Evolutionary conservation across 2,113 vertebrate genomes (phyloP), one percentile per base, ranked within the genome.

Genomic region (Pipra filicauda): DNA sequence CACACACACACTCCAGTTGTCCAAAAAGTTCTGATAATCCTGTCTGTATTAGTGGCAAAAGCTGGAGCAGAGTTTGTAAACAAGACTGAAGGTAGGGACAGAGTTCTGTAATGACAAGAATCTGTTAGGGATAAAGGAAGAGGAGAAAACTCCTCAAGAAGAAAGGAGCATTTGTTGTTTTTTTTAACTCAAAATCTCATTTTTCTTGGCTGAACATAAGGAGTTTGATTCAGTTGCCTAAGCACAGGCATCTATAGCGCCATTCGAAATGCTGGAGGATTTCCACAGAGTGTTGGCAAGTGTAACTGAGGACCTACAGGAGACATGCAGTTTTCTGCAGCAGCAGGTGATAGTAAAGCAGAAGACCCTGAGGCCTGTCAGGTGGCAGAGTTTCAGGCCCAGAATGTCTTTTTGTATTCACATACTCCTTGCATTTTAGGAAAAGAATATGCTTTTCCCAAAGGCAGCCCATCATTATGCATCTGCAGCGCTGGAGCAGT

Each of bases 281-380:
- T 67, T 91, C 48, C 57, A n/a, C 35, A 64, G 31, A 51, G 22
- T 31, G 35, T 37, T 93, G 70, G 85, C 85, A 95, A 72, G 59
- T 54, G 39, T 74, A 54, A 66, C 30, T 1, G 2, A 28, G 39
- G 43, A 43, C 39, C 76, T 91, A 55, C 26, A 71, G 72, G 69
- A 92, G 51, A 46, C 74, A 18, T 0, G 2, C 28, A 55, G 59
- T 88, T 51, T 83, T 70, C 74, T 83, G 33, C 46, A 66, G 55
- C 62, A 86, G 59, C 92, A 91, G 88, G 85, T 92, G 86, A 79
- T 86, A 77, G 64, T 83, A 88, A 86, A 88, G 76, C 72, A 77
- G 76, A 65, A 71, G 84, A 91, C 69, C 83, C 88, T 43, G 48
- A 69, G 69, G 83, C 69, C 59, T 81, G 43, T 93, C 69, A 81